Conservation (phyloP, 2,113 vertebrate species). For the Jaculus jaculus region DNA sequence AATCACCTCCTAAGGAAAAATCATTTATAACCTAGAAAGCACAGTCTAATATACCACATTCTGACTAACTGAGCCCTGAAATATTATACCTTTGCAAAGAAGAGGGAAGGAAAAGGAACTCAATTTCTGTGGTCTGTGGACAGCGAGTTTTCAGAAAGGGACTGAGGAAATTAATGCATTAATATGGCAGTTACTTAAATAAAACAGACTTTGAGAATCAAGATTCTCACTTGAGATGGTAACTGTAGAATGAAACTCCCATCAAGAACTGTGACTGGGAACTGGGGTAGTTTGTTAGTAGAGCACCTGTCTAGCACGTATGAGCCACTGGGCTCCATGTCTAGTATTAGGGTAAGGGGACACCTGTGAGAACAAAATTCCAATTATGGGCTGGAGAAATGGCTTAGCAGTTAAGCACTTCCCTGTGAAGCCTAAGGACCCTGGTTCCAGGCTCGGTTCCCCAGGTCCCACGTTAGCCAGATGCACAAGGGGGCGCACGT, state of each 20-base stretch:
- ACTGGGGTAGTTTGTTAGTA: too few relatives aligned
- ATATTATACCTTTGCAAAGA: constrained; percentile 10
- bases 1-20: neutral
- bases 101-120: neutral
- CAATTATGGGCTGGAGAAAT: too few relatives aligned
- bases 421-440: too few relatives aligned
- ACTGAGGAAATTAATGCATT: neutral
- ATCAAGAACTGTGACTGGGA: neutral
- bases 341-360: neutral
- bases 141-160: neutral
- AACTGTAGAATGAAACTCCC: neutral
- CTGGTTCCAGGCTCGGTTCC: too few relatives aligned
- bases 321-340: neutral
- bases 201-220: neutral
- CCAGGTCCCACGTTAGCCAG: too few relatives aligned
- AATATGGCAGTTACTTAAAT: neutral
- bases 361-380: neutral
- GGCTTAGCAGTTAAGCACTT: too few relatives aligned
- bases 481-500: too few relatives aligned
- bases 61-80: neutral
- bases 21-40: constrained; percentile 5
- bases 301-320: neutral
- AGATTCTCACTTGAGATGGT: neutral
- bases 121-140: neutral
- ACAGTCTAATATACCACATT: neutral